These are phyloP conservation scores for Zootoca vivipara DNA, from an alignment of 2,113 vertebrate species.

Conservation along the genomic window DNA sequence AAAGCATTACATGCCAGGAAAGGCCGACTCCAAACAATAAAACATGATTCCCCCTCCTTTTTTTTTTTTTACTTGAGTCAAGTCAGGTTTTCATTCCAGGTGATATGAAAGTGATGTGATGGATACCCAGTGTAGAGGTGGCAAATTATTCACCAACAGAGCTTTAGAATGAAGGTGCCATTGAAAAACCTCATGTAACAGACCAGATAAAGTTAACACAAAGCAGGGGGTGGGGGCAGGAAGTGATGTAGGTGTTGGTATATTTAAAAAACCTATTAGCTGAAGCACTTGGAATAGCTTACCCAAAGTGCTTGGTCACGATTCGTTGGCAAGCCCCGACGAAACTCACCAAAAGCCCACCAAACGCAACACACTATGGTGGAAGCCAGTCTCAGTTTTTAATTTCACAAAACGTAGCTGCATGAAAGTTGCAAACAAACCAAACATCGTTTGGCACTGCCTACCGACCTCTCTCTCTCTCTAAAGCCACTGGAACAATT, in stretches of 20 bases:
- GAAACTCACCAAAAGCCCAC: neutral
- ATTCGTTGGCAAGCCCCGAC: neutral
- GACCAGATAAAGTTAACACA: neutral
- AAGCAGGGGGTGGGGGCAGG: neutral
- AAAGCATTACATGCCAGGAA: slow-evolving; percentile 10
- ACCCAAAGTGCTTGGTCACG: neutral
- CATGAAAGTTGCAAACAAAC: too few species aligned
- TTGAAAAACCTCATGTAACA: neutral
- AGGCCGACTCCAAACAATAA: neutral
- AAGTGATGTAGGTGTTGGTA: neutral
- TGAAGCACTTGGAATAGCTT: neutral
- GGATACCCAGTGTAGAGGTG: neutral
- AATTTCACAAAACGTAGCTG: neutral
- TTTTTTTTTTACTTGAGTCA: neutral
- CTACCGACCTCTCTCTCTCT: neutral
- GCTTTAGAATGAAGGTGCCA: neutral
- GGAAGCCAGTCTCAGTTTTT: neutral
- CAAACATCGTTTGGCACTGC: too few species aligned
- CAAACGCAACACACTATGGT: neutral
- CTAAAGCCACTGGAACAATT: neutral
- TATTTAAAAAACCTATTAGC: neutral
- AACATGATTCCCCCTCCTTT: neutral
- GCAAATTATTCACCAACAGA: neutral
- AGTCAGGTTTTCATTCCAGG: neutral
- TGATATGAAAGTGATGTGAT: neutral